Percentiles rank a stretch among this genome's conserved stretches.
Evolutionary conservation across 2,113 vertebrate species (phyloP).

Genomic region (Rhabdomys dilectus): DNA sequence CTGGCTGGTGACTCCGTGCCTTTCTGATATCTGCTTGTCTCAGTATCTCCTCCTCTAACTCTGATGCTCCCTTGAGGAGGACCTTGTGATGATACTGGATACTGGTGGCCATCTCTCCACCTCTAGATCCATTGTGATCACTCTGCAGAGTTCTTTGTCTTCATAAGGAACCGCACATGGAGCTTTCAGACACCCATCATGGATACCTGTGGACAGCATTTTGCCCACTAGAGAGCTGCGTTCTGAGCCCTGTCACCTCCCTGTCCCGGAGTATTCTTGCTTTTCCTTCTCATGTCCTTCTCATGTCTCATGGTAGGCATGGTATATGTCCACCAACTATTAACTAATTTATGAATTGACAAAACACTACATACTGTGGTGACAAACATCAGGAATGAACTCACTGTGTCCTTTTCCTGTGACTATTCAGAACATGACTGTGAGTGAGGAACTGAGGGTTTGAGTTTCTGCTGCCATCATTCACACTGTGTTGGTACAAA

Average conservation of each 20-base stretch:
- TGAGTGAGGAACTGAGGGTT: not conserved
- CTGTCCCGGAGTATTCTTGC: not conserved
- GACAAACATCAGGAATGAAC: constrained; percentile 2
- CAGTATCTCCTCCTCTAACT: not conserved
- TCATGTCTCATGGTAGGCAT: too few relatives aligned
- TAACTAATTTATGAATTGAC: not conserved
- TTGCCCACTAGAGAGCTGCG: not conserved
- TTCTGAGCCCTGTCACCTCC: not conserved
- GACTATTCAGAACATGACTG: not conserved
- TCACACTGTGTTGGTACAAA: constrained; percentile 13
- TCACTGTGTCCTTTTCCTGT: not conserved
- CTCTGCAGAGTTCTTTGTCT: not conserved
- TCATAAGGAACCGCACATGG: not conserved
- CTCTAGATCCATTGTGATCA: not conserved
- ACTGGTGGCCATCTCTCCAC: not conserved
- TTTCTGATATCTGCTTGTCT: not conserved
- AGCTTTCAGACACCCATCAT: rapidly evolving
- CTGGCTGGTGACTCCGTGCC: rapidly evolving
- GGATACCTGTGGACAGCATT: not conserved
- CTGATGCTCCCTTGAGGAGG: not conserved
- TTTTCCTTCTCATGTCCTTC: not conserved
- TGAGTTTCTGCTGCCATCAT: constrained; percentile 13
- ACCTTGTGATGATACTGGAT: not conserved
- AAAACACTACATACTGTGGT: not conserved
- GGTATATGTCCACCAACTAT: not conserved